Percentiles rank a stretch among this genome's conserved stretches.
Conservation (phyloP, 2,888 invertebrate species). For the Hirtodrosophila cameraria region DNA sequence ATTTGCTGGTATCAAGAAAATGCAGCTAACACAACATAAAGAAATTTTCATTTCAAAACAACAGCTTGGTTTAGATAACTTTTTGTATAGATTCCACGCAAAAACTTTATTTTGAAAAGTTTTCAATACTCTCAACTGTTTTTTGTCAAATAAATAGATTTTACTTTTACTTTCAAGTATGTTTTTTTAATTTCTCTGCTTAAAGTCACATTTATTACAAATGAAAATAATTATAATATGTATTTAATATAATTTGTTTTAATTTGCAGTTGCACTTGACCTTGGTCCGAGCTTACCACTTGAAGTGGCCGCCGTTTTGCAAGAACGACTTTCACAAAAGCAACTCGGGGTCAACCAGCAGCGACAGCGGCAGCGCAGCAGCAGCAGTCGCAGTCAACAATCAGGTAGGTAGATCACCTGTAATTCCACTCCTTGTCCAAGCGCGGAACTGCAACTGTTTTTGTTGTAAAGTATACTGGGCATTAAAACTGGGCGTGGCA, state of each 20-base stretch:
- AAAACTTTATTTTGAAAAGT: no score
- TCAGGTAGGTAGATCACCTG: constrained; percentile 30
- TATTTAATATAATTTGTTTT: constrained; percentile 27
- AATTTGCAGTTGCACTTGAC: constrained; percentile 81
- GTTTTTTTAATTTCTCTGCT: background rate
- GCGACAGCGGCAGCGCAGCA: constrained; percentile 8
- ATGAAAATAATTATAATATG: constrained; percentile 4
- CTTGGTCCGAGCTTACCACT: constrained; percentile 53
- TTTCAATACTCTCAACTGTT: no score
- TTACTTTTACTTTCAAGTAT: constrained; percentile 16
- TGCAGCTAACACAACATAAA: no score
- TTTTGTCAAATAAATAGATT: no score
- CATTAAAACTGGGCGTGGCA: constrained; percentile 41
- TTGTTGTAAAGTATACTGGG: constrained; percentile 13
- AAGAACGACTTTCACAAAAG: constrained; percentile 80
- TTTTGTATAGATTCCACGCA: no score
- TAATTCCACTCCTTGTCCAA: constrained; percentile 46
- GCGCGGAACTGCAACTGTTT: constrained; percentile 47
- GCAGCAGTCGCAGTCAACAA: background rate
- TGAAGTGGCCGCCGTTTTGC: constrained; percentile 63
- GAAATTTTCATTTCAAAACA: no score
- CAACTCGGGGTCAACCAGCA: constrained; percentile 48
- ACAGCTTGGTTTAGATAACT: no score
- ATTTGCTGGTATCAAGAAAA: no score
- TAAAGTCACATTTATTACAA: background rate